Evolutionary conservation across 2,888 invertebrate species (phyloP), one percentile per base, ranked within the genome.

Genomic region (Oligia fasciuncula): DNA sequence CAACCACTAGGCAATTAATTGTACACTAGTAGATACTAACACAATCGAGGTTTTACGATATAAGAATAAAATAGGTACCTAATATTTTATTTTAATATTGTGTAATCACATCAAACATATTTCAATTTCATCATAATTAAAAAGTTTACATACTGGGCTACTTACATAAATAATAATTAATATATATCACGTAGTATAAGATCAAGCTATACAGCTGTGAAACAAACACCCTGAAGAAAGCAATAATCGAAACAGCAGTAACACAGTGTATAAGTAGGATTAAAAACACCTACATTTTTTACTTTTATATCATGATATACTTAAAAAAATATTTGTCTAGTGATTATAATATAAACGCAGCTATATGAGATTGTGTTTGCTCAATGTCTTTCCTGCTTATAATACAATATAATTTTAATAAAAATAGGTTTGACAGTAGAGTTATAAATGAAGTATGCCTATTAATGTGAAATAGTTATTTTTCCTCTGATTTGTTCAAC

Each of bases 231-330:
- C 54, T 73, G 35, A 54, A 57, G 29, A 72, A 79, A 73, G 66
- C 51, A 83, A 57, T 63, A 80, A 77, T 73, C 43, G 11, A 74
- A 81, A 77, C 66, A 65, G 60, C 76, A 54, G 69, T 54, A 73
- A 62, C 57, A 69, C 79, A 62, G 23, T 68, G 54, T 78, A 66
- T 62, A 67, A 57, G 69, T 88, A 82, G 74, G 76, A 54, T 74
- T 78, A 75, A 76, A 43, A 65, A 40, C 60, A 83, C 51, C 79
- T 72, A 79, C 83, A 78, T 87, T 87, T 87, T 87, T 88, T 88
- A 87, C 87, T 87, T 87, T 87, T 87, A 86, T 87, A 87, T 43
- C 40, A 73, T 78, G 43, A 78, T 78, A 78, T 76, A 78, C 57
- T 69, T 73, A 19, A 62, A 69, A 80, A 77, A 73, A 70, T 81